phyloP scores from a whole-genome alignment of 2,113 vertebrate species.

The Psilopsiagon aurifrons region DNA sequence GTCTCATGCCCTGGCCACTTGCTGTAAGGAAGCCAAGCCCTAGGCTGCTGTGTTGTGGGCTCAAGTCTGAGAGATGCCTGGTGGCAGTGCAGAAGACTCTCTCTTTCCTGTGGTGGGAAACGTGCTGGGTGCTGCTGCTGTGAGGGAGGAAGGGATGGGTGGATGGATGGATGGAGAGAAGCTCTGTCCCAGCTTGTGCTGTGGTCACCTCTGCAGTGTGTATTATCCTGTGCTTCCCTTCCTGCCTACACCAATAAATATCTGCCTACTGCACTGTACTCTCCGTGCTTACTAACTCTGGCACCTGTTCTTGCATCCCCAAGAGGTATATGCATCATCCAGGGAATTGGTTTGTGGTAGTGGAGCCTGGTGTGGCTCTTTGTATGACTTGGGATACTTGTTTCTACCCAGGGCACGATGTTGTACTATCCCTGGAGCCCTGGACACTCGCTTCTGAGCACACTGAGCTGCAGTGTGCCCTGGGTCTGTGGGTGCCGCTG shows the following conservation, averaged over 20 bases:
- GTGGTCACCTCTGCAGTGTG: not conserved
- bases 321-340: not conserved
- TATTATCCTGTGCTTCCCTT: not conserved
- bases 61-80: not conserved
- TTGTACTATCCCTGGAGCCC: fast-evolving
- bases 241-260: conserved; percentile 57
- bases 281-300: not conserved
- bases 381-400: not conserved
- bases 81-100: not conserved
- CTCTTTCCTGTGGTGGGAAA: not conserved
- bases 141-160: not conserved
- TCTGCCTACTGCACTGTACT: not conserved
- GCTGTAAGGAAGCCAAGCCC: not conserved
- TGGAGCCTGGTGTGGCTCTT: not conserved
- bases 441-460: not conserved
- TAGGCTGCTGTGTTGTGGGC: not conserved
- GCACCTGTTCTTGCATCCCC: not conserved
- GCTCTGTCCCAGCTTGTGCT: not conserved
- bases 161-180: not conserved
- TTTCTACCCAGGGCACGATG: not conserved
- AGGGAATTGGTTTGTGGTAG: not conserved
- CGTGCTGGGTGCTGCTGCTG: not conserved
- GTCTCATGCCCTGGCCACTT: not conserved
- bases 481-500: not conserved
- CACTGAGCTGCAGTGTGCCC: not conserved